Base-by-base conservation (phyloP, 1,140 invertebrate species). In the Hyles vespertilio region DNA sequence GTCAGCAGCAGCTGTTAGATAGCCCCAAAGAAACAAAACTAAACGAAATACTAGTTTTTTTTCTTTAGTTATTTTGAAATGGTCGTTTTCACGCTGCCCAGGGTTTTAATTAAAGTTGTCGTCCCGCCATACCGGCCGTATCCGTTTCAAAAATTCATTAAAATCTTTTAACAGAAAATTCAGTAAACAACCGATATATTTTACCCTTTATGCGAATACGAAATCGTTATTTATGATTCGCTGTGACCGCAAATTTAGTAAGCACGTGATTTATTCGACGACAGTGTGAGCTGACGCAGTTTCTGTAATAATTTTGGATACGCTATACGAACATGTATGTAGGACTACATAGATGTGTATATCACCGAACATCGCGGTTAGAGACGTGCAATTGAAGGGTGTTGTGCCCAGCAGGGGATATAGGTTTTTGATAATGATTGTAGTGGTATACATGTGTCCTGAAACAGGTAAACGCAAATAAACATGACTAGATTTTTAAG, bases 51-150 rank as follows among this genome's bases (percentile, higher is more conserved):
- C 58, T 46, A 43, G 61, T 52, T 58, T 70, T 65, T 70, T 70
- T 61, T 56, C 48, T 57, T 43, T 55, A 65, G 61, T 70, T 71
- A 71, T 74, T 69, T 67, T 61, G 65, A 63, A 71, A 69, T 62
- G 55, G 64, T 65, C 67, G 57, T 64, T 70, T 61, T 56, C 62
- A 62, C 59, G 54, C 62, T 44, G 51, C 61, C 53, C 5, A 59
- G 55, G 69, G 46, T 67, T 73, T 73, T 73, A 74, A 74, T 74
- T 74, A 74, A 74, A 74, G 54, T 67, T 68, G 68, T 69, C 59
- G 65, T 59, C 44, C 60, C 61, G 51, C 61, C 22, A 22, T 62
- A 72, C 63, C 49, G 47, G 11, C 47, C 62, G 52, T 58, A 45
- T 46, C 56, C 58, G 65, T 61, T 71, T 71, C 64, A 67, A 74